Base-by-base conservation (phyloP, 2,888 invertebrate species). In the Listrodromus nycthemerus region DNA sequence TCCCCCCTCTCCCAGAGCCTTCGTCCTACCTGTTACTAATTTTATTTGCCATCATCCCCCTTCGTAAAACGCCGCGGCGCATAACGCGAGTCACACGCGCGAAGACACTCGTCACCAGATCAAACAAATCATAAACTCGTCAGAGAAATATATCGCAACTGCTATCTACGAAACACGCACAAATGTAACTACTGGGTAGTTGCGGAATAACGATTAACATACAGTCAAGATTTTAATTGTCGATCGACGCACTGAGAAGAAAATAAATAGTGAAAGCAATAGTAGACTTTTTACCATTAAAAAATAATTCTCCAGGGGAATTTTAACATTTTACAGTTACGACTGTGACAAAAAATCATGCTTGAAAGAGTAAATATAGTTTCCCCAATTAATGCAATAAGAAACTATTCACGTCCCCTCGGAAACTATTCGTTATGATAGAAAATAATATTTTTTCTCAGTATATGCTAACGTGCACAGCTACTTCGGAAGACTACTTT, bases 81-180 rank as follows among this genome's bases (percentile, higher is more conserved):
- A 41, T 48, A 41, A 1, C 10, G 41, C 55, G 50, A 16, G 48
- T 45, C 45, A 37, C 66, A 61, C 48, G 63, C 16, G 37, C 24
- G 61, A 27, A 30, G 61, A 61, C 30, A 61, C 33, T 37, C 74
- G 75, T 79, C 82, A 75, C 48, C 19, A 55, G 65, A 63, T 48
- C 78, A 79, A 83, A 83, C 74, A 83, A 70, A 79, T 79, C 75
- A 58, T 83, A 79, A 82, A 82, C 48, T 67, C 73, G 79, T 83
- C 74, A 75, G 79, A 7, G 10, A 66, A 27, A 27, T 30, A 77
- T 66, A 61, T 77, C 71, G 48, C 27, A 24, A 73, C 48, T 21
- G 80, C 75, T 80, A 80, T 82, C 76, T 55, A 37, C 4, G 30
- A 33, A 41, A 37, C 24, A 70, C 52, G 41, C 52, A 61, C 61